These are phyloP conservation scores for Aldrovandia affinis DNA, from an alignment of 2,797 vertebrate species.

Conservation along the genomic window DNA sequence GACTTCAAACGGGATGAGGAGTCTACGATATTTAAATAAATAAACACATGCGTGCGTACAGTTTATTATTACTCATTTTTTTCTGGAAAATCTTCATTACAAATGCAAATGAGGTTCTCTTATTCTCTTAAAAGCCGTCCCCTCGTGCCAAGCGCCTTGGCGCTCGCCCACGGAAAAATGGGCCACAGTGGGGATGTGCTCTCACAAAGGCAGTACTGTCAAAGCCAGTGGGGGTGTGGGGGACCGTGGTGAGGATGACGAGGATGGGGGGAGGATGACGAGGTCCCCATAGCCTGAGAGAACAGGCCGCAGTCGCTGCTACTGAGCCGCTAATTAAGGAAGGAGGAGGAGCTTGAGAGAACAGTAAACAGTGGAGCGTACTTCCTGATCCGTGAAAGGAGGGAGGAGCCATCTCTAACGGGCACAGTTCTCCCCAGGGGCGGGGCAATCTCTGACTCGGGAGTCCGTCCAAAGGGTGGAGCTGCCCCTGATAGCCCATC, in stretches of 20 bases:
- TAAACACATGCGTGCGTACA: conserved; percentile 61
- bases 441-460: background rate
- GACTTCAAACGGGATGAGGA: conserved; percentile 59
- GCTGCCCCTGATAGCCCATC: conserved; percentile 22
- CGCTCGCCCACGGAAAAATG: conserved; percentile 63
- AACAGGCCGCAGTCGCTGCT: conserved; percentile 16
- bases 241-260: background rate
- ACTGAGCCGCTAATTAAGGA: conserved; percentile 58
- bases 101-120: conserved; percentile 70
- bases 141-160: conserved; percentile 63
- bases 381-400: background rate
- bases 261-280: background rate
- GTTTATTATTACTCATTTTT: conserved; percentile 44
- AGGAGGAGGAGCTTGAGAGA: conserved; percentile 29
- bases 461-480: conserved; percentile 26
- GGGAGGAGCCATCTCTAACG: background rate
- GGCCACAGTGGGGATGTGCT: conserved; percentile 59
- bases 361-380: background rate
- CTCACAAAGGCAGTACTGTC: conserved; percentile 62
- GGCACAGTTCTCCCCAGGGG: background rate
- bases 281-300: background rate
- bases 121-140: conserved; percentile 52
- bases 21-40: conserved; percentile 59
- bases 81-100: conserved; percentile 63
- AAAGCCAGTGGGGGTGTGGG: background rate